Percentiles rank a stretch among this genome's conserved stretches.
Conservation (phyloP, 1,140 invertebrate genomes). For the Pristionchus pacificus region DNA sequence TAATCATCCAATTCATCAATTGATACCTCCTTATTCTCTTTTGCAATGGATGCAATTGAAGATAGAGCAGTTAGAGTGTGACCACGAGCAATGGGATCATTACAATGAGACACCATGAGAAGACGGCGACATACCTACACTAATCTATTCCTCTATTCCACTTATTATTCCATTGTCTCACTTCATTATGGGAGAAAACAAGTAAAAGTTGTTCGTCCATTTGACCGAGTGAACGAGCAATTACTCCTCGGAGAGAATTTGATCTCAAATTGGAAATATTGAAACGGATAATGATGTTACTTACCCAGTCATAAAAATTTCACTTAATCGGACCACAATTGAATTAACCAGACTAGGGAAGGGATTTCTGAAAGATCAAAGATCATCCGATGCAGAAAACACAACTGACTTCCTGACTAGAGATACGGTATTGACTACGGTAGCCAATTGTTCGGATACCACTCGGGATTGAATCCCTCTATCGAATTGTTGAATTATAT, state of each 20-base stretch:
- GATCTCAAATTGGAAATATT: not conserved
- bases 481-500: too few relatives aligned
- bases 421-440: not conserved
- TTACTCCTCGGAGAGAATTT: not conserved
- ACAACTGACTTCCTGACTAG: not conserved
- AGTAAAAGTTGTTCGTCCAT: not conserved
- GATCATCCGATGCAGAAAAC: not conserved
- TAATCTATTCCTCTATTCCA: not conserved
- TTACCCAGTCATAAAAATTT: not conserved
- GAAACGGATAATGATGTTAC: not conserved
- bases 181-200: not conserved
- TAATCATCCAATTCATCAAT: not conserved
- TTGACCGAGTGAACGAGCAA: not conserved
- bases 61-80: not conserved
- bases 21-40: not conserved
- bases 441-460: not conserved
- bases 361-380: not conserved
- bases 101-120: not conserved
- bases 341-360: not conserved
- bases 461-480: not conserved
- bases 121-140: not conserved
- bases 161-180: not conserved
- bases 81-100: not conserved
- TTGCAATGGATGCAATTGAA: not conserved
- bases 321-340: not conserved